A percentile compares a stretch with the other conserved stretches of the same genome.
phyloP scores from a whole-genome alignment of 1,140 invertebrate genomes.

The Lepidostoma basale region DNA sequence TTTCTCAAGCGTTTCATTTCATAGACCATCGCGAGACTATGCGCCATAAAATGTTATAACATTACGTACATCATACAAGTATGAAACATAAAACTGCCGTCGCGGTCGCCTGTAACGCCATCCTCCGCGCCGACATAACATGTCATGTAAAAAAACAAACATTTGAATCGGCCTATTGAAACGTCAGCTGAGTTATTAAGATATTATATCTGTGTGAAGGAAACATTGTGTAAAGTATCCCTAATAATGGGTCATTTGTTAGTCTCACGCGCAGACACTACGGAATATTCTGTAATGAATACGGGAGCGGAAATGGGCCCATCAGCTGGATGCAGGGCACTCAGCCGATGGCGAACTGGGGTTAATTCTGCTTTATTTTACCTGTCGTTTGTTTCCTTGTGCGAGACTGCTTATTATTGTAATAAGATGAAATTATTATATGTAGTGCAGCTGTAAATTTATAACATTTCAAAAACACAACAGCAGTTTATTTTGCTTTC shows the following conservation, averaged over 20 bases:
- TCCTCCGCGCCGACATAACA: constrained; percentile 17
- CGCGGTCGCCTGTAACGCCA: constrained; percentile 11
- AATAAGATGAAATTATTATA: too few species aligned
- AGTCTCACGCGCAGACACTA: constrained; percentile 46
- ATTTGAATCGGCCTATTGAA: constrained; percentile 28
- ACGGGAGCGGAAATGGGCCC: constrained; percentile 39
- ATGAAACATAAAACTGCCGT: constrained; percentile 10
- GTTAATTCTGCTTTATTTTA: constrained; percentile 13
- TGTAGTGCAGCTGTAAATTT: too few species aligned
- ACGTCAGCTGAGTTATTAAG: constrained; percentile 44
- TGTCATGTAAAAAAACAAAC: constrained; percentile 19
- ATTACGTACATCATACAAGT: neutral
- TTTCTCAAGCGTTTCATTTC: too few species aligned
- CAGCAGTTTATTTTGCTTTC: too few species aligned
- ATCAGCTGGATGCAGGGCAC: constrained; percentile 33
- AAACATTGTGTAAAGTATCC: constrained; percentile 43
- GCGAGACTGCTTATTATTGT: too few species aligned
- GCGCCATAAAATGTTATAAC: too few species aligned
- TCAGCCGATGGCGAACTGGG: neutral
- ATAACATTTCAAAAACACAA: too few species aligned
- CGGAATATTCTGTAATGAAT: constrained; percentile 37
- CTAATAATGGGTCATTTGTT: constrained; percentile 47
- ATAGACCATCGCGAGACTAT: too few species aligned
- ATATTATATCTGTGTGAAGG: constrained; percentile 34
- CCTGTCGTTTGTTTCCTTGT: too few species aligned